A percentile compares a stretch with the other conserved stretches of the same genome.
These are phyloP conservation scores for Plectrocnemia conspersa DNA, from an alignment of 1,140 invertebrate genomes.

Conservation along the genomic window DNA sequence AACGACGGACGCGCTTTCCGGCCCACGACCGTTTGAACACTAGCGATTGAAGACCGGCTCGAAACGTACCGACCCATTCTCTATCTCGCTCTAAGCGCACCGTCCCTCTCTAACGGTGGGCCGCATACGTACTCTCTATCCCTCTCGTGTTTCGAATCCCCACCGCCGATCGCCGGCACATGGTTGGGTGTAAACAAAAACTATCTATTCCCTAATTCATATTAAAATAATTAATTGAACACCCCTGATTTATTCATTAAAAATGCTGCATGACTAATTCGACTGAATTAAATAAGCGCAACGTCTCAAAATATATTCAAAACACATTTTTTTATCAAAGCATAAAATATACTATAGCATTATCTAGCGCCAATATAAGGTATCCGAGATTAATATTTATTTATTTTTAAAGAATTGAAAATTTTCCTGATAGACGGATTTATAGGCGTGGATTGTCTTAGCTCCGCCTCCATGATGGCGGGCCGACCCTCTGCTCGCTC, in stretches of 20 bases:
- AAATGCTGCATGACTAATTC: too few species aligned
- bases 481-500: conserved; percentile 30
- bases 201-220: too few species aligned
- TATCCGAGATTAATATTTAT: too few species aligned
- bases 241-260: too few species aligned
- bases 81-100: background rate
- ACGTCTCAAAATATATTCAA: too few species aligned
- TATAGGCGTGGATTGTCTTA: too few species aligned
- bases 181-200: conserved; percentile 21
- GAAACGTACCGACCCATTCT: background rate
- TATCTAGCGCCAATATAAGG: too few species aligned
- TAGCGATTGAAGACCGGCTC: background rate
- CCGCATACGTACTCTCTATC: background rate
- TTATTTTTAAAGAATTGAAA: too few species aligned
- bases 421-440: conserved; percentile 12
- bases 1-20: background rate
- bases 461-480: conserved; percentile 27
- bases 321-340: too few species aligned
- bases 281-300: too few species aligned
- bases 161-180: conserved; percentile 7
- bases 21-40: conserved; percentile 4
- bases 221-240: too few species aligned
- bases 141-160: background rate
- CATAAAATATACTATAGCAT: too few species aligned
- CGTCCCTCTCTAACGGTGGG: background rate